These are phyloP conservation scores for Tanytarsus gracilentus DNA, from an alignment of 2,888 invertebrate genomes.

Conservation along the genomic window DNA sequence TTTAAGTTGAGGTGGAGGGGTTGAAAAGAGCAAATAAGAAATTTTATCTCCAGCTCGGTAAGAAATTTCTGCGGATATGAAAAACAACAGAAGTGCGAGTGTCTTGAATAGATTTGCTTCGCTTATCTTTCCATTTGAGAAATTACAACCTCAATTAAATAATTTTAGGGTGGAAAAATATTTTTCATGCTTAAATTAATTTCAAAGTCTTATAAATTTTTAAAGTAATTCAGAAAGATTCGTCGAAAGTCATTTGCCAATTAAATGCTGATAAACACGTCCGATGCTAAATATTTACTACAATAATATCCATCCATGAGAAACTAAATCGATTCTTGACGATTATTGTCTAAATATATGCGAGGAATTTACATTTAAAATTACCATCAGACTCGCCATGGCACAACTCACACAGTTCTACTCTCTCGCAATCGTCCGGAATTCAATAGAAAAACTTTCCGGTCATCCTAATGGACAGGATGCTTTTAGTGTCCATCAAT, in stretches of 20 bases:
- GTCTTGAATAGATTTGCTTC: background rate
- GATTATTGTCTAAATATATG: background rate
- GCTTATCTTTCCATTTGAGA: slow-evolving; percentile 7
- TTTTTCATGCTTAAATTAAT: background rate
- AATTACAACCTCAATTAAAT: background rate
- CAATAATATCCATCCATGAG: background rate
- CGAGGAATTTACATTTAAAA: slow-evolving; percentile 5
- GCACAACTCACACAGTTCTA: too few species aligned
- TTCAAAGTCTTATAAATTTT: background rate
- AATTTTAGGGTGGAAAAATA: too few species aligned
- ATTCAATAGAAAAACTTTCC: background rate
- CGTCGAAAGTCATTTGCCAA: too few species aligned
- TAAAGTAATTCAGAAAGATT: background rate
- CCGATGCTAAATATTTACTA: too few species aligned
- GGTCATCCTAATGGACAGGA: slow-evolving; percentile 12
- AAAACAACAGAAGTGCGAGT: background rate
- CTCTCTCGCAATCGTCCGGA: too few species aligned
- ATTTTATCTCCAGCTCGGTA: too few species aligned
- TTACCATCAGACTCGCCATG: background rate
- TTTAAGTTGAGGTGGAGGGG: background rate
- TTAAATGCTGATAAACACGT: too few species aligned
- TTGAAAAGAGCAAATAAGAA: background rate
- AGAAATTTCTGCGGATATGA: background rate
- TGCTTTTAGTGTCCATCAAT: slow-evolving; percentile 6
- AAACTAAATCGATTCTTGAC: background rate